phyloP scores from a whole-genome alignment of 2,797 vertebrate species.

The Sebastolobus alascanus region DNA sequence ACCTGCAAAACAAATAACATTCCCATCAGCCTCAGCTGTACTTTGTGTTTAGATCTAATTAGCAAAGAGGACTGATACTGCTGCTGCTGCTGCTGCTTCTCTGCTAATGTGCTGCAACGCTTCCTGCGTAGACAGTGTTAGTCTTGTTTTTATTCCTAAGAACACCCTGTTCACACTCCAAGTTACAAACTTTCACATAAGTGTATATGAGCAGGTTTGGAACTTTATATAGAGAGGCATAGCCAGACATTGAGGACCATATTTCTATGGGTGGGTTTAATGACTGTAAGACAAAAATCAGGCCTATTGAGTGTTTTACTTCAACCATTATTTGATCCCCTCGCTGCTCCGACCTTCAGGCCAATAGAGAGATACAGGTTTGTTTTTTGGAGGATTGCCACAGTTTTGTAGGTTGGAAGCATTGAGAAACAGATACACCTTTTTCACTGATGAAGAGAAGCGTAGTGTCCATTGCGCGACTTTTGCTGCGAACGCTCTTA shows the following conservation, averaged over 20 bases:
- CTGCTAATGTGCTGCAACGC: too few species aligned
- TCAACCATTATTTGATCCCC: neutral
- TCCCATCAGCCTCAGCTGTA: neutral
- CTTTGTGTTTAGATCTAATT: neutral
- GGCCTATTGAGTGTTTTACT: neutral
- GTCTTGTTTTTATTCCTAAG: neutral
- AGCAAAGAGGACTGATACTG: accelerated
- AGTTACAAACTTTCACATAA: neutral
- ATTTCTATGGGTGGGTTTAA: neutral
- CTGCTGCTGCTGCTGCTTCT: too few species aligned
- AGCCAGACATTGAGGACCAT: neutral
- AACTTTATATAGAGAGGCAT: neutral
- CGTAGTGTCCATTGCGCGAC: neutral
- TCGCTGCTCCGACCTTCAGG: neutral
- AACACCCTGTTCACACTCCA: neutral
- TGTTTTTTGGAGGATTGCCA: neutral
- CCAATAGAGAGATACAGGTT: neutral
- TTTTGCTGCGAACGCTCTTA: slow-evolving; percentile 20
- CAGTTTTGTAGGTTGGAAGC: neutral
- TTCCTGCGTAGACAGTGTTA: neutral
- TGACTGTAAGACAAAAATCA: neutral
- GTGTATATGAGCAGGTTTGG: neutral
- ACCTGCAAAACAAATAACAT: neutral
- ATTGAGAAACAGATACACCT: neutral
- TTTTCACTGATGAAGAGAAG: slow-evolving; percentile 1